Conservation (phyloP, 1,140 invertebrate genomes). For the Megathymus violae region DNA sequence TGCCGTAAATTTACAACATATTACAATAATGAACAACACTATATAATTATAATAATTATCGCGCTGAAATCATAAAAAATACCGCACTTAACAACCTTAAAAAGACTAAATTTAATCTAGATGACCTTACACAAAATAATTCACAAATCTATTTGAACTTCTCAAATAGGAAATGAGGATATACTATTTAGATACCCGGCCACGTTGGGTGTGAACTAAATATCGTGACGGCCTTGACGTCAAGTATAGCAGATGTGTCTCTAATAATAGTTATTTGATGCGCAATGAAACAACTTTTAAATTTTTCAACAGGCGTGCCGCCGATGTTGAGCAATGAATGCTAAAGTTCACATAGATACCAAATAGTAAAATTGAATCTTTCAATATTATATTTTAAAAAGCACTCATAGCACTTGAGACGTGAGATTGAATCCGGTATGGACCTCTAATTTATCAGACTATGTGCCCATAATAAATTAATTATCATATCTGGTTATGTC, state of each 20-base stretch:
- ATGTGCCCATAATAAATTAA: no score
- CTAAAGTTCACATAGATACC: background rate
- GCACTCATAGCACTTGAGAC: no score
- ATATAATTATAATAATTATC: no score
- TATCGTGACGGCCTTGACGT: constrained; percentile 19
- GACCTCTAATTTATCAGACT: no score
- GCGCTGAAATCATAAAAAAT: no score
- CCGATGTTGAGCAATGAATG: constrained; percentile 4
- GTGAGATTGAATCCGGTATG: no score
- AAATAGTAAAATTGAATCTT: background rate
- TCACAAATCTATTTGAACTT: background rate
- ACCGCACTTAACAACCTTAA: no score
- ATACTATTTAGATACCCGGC: background rate
- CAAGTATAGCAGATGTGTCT: constrained; percentile 18
- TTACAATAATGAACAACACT: no score
- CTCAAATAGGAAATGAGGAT: constrained; percentile 9
- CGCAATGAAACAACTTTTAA: constrained; percentile 5
- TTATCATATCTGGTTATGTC: no score
- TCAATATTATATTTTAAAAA: no score
- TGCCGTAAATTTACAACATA: no score
- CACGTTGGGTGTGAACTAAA: constrained; percentile 11
- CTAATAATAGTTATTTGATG: constrained; percentile 1
- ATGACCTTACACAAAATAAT: constrained; percentile 1
- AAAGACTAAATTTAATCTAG: no score
- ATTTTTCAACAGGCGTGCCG: background rate